phyloP scores from a whole-genome alignment of 2,888 invertebrate species.

The Drosophila barbarae region DNA sequence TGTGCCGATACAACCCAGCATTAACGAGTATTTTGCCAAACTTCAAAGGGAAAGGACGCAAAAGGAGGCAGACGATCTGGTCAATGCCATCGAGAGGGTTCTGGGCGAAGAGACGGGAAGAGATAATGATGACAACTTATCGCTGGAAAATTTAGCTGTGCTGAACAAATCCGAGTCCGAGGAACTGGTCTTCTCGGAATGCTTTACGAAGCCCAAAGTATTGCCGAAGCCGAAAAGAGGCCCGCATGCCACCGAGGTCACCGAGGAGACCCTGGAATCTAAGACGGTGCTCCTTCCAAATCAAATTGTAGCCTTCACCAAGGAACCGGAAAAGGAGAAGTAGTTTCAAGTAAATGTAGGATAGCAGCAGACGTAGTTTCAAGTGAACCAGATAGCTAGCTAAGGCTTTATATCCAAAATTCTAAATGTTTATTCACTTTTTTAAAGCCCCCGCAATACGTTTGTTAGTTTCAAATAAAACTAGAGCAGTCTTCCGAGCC shows the following conservation, averaged over 20 bases:
- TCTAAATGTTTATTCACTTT: slow-evolving; percentile 6
- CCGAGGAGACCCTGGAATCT: not conserved
- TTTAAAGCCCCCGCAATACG: not conserved
- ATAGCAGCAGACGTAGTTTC: not conserved
- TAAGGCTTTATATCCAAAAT: slow-evolving; percentile 5
- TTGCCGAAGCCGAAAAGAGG: slow-evolving; percentile 20
- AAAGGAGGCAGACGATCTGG: not conserved
- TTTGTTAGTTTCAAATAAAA: not conserved
- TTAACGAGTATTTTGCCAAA: slow-evolving; percentile 12
- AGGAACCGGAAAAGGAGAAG: not conserved
- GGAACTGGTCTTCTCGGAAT: not conserved
- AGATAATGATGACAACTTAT: not conserved
- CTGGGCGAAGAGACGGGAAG: not conserved
- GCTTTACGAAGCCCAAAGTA: not conserved
- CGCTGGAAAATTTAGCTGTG: not conserved
- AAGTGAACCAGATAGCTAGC: not conserved
- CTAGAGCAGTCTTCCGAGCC: not conserved
- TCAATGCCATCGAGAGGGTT: not conserved
- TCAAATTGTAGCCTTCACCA: not conserved
- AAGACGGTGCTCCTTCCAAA: not conserved
- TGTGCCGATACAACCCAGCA: slow-evolving; percentile 17
- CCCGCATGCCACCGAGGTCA: too few species aligned
- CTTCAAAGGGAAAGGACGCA: not conserved
- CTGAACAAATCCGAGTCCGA: not conserved
- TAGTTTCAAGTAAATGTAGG: not conserved